Conservation (phyloP, 2,888 invertebrate genomes). For the Mylabris sibirica region DNA sequence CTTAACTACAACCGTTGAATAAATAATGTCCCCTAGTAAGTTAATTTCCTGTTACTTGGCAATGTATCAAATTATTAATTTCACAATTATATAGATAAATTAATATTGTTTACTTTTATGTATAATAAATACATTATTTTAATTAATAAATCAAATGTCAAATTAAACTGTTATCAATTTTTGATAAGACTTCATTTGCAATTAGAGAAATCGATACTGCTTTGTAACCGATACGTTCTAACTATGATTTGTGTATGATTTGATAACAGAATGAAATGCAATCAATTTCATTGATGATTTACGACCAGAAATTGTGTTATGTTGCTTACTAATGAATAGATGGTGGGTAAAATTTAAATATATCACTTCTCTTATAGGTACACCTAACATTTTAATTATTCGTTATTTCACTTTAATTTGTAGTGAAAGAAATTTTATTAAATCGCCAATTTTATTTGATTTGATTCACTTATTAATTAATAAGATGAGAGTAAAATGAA, state of each 20-base stretch:
- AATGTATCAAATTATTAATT: neutral
- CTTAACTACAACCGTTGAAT: neutral
- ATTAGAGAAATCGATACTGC: neutral
- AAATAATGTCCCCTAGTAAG: neutral
- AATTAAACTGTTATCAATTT: constrained; percentile 4
- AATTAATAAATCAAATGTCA: neutral
- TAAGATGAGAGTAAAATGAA: neutral
- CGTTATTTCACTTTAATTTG: neutral
- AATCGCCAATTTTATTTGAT: neutral
- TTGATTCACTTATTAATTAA: neutral
- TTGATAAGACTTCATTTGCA: constrained; percentile 2
- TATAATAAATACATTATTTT: neutral
- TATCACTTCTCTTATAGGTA: neutral
- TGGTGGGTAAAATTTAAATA: neutral
- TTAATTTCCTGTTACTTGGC: neutral
- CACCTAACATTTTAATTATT: neutral
- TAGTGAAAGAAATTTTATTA: neutral
- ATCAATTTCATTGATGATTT: constrained; percentile 59
- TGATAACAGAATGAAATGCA: constrained; percentile 59
- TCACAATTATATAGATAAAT: neutral
- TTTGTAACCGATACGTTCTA: constrained; percentile 23
- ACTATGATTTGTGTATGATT: constrained; percentile 59
- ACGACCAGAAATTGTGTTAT: constrained; percentile 47
- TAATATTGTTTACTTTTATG: neutral
- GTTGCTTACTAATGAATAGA: constrained; percentile 54